Conservation (phyloP, 2,888 invertebrate genomes). For the Drosophila paramelanica region DNA sequence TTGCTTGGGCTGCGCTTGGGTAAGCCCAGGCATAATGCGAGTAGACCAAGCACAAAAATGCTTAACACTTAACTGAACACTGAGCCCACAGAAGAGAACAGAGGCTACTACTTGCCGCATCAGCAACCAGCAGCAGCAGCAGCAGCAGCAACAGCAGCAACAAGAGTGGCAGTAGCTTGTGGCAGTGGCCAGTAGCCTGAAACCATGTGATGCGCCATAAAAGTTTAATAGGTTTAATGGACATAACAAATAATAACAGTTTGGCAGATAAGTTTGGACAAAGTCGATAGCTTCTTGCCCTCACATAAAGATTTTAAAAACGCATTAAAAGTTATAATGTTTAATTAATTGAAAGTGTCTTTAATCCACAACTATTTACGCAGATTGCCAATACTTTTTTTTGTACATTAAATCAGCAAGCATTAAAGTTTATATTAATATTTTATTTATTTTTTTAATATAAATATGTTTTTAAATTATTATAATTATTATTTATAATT, state of each 20-base stretch:
- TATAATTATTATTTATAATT: too few species aligned
- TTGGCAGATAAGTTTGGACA: slow-evolving; percentile 4
- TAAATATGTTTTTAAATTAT: too few species aligned
- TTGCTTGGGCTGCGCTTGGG: slow-evolving; percentile 38
- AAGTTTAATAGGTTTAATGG: slow-evolving; percentile 61
- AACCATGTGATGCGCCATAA: slow-evolving; percentile 39
- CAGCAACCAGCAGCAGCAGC: slow-evolving; percentile 8
- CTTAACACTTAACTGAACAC: slow-evolving; percentile 67
- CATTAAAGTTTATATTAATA: too few species aligned
- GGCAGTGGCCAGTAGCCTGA: slow-evolving; percentile 1
- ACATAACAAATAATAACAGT: slow-evolving; percentile 34
- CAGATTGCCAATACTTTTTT: too few species aligned
- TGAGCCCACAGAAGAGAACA: slow-evolving; percentile 32
- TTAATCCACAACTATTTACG: too few species aligned
- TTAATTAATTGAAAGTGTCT: too few species aligned
- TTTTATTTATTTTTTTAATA: too few species aligned
- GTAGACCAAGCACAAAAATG: slow-evolving; percentile 46
- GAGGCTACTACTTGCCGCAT: slow-evolving; percentile 5
- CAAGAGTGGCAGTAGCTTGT: neutral
- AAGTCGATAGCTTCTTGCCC: slow-evolving; percentile 1
- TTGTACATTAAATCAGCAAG: too few species aligned
- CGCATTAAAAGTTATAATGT: too few species aligned
- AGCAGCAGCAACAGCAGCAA: neutral
- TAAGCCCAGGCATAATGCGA: slow-evolving; percentile 33
- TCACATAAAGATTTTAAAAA: neutral